phyloP scores from a whole-genome alignment of 2,113 vertebrate species.

The Eira barbara region DNA sequence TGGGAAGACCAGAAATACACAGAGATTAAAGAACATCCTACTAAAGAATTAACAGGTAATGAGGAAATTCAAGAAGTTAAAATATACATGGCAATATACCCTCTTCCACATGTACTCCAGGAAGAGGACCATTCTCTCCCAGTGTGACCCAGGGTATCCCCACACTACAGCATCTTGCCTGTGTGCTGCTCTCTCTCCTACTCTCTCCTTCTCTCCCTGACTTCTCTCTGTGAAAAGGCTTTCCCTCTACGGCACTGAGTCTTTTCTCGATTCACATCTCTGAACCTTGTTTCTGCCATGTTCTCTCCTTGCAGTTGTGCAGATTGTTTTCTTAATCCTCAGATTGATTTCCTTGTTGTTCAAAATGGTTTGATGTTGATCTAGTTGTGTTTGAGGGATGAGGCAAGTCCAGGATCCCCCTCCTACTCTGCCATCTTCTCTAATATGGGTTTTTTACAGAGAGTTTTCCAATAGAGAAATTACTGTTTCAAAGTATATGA shows the following conservation, averaged over 20 bases:
- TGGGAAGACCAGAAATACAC: too few relatives aligned
- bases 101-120: neutral
- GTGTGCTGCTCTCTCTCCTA: neutral
- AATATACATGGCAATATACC: neutral
- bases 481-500: neutral
- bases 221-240: neutral
- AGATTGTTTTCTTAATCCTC: neutral
- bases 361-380: neutral
- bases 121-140: neutral
- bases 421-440: neutral
- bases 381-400: neutral
- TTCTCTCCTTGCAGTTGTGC: neutral
- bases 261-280: neutral
- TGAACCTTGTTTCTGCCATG: neutral
- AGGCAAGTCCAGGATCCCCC: neutral
- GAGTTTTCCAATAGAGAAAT: neutral
- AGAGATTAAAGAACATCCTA: too few relatives aligned
- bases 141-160: neutral
- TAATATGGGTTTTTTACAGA: neutral
- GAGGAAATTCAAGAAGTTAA: neutral
- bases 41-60: neutral
- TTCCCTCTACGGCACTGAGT: neutral
- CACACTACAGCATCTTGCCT: neutral
- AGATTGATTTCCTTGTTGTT: neutral
- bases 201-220: neutral